A percentile compares a stretch with the other conserved stretches of the same genome.
Conservation (phyloP, 2,888 invertebrate genomes). For the Rhopalosiphum nymphaeae region DNA sequence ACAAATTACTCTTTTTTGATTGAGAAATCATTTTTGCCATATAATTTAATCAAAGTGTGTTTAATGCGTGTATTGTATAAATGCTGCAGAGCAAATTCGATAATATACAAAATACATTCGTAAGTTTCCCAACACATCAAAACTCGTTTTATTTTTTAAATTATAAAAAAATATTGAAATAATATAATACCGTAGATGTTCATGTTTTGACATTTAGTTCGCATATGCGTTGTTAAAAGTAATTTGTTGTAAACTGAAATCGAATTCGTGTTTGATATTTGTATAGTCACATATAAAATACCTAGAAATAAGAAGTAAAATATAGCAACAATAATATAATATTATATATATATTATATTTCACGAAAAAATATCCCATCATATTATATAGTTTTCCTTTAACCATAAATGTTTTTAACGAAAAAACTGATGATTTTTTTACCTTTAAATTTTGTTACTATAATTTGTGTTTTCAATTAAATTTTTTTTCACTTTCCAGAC, state of each 20-base stretch:
- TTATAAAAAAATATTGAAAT: not conserved
- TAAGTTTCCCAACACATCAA: not conserved
- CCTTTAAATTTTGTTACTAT: not conserved
- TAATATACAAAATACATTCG: not conserved
- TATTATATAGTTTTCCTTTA: not conserved
- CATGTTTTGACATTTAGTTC: not conserved
- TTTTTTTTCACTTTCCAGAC: not conserved
- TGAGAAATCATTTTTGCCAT: conserved; percentile 40
- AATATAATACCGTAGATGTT: not conserved
- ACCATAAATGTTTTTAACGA: not conserved
- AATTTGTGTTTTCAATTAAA: not conserved
- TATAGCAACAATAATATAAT: not conserved
- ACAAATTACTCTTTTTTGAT: conserved; percentile 37
- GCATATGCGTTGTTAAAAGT: not conserved
- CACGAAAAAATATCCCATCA: not conserved
- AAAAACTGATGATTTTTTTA: not conserved
- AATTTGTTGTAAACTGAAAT: not conserved
- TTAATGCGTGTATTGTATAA: not conserved
- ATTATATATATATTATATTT: not conserved
- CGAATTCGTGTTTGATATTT: not conserved
- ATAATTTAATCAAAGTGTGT: conserved; percentile 28
- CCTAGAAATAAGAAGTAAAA: not conserved
- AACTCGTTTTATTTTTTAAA: not conserved
- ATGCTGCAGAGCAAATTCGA: not conserved
- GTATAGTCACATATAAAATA: not conserved